phyloP scores from a whole-genome alignment of 2,888 invertebrate genomes.

The Sinopyrophorus schimmeli region DNA sequence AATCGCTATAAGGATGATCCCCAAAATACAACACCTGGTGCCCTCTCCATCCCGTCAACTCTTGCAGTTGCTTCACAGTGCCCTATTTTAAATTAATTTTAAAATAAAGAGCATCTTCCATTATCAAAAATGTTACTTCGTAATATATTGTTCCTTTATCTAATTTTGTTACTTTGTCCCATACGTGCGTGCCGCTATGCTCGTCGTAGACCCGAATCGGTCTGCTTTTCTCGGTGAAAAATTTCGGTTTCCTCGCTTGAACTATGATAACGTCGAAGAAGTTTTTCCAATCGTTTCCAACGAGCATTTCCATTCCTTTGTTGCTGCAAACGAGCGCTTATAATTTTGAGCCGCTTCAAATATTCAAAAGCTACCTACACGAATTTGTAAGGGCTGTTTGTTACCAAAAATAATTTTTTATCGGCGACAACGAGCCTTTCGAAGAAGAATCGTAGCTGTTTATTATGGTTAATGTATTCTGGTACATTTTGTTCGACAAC shows the following conservation, averaged over 20 bases:
- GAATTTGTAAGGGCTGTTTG: slow-evolving; percentile 95
- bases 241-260: slow-evolving; percentile 93
- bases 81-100: slow-evolving; percentile 74
- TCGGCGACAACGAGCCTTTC: slow-evolving; percentile 70
- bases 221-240: slow-evolving; percentile 90
- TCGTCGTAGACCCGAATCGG: slow-evolving; percentile 90
- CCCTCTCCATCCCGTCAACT: slow-evolving; percentile 90
- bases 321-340: slow-evolving; percentile 58
- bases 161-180: slow-evolving; percentile 86
- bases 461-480: slow-evolving; percentile 78
- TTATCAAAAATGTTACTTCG: slow-evolving; percentile 65
- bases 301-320: slow-evolving; percentile 87
- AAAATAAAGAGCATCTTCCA: background rate
- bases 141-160: slow-evolving; percentile 90
- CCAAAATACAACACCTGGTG: slow-evolving; percentile 95
- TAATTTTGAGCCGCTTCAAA: background rate
- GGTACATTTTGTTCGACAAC: slow-evolving; percentile 81
- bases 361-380: slow-evolving; percentile 67
- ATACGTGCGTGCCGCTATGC: slow-evolving; percentile 77
- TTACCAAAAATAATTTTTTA: slow-evolving; percentile 92
- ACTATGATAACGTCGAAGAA: slow-evolving; percentile 94
- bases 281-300: slow-evolving; percentile 86
- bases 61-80: slow-evolving; percentile 87
- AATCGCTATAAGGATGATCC: slow-evolving; percentile 96
- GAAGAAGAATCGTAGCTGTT: slow-evolving; percentile 74